Evolutionary conservation across 2,113 vertebrate species (phyloP).

Genomic region (Dermatemys mawii): DNA sequence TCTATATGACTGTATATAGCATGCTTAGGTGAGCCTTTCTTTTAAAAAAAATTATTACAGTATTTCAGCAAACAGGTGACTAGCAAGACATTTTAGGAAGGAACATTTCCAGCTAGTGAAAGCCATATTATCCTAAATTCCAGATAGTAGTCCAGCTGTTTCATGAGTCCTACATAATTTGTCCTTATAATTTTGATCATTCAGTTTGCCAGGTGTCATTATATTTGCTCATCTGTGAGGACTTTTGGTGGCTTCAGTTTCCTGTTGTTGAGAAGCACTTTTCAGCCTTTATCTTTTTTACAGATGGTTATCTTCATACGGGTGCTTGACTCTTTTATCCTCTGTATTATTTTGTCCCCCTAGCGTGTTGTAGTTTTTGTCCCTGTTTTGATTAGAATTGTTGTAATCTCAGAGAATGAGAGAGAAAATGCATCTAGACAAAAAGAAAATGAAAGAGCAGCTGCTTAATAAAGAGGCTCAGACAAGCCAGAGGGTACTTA

Average conservation of each 20-base stretch:
- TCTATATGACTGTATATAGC: not conserved
- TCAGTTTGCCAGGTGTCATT: conserved; percentile 33
- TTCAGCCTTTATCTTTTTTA: conserved; percentile 1
- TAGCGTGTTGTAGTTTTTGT: not conserved
- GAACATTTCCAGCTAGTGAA: not conserved
- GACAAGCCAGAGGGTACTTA: not conserved
- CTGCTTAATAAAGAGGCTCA: not conserved
- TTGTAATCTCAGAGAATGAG: conserved; percentile 23
- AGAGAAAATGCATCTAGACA: conserved; percentile 20
- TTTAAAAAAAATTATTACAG: not conserved
- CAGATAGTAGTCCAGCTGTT: not conserved
- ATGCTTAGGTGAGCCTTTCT: not conserved
- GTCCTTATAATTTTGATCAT: conserved; percentile 33
- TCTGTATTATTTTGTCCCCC: conserved; percentile 25
- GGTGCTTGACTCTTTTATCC: conserved; percentile 19
- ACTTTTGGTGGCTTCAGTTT: conserved; percentile 33
- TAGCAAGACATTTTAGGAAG: not conserved
- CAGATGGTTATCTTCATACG: not conserved
- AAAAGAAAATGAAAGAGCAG: conserved; percentile 27
- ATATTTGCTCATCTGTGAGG: conserved; percentile 20
- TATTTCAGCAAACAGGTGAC: not conserved
- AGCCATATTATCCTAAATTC: not conserved
- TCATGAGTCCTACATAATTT: conserved; percentile 10
- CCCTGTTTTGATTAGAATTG: conserved; percentile 30
- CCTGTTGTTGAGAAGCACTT: not conserved